Conservation (phyloP, 2,113 vertebrate genomes). For the Anoura caudifer region DNA sequence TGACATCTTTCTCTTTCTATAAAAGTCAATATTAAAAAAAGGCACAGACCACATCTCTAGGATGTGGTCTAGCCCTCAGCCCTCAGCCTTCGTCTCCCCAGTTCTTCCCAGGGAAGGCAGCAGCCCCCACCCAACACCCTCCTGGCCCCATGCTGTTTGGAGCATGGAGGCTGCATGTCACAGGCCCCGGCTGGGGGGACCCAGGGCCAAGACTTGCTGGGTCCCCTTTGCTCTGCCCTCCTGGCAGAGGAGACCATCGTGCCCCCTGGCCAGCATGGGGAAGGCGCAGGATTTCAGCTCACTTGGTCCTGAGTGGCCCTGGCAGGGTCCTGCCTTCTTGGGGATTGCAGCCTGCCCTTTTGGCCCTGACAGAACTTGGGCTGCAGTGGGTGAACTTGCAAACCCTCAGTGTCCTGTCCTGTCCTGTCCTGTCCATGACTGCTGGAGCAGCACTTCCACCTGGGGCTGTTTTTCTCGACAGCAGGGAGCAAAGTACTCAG, state of each 20-base stretch:
- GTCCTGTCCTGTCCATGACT: background rate
- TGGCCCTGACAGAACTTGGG: background rate
- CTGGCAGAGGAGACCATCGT: background rate
- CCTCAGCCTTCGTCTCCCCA: background rate
- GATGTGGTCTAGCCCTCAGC: too few species aligned
- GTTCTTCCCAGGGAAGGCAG: background rate
- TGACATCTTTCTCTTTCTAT: background rate
- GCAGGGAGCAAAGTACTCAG: background rate
- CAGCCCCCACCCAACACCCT: background rate
- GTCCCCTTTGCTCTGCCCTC: accelerated
- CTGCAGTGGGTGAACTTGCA: too few species aligned
- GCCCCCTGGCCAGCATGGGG: background rate
- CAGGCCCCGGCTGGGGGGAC: background rate
- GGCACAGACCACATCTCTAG: background rate
- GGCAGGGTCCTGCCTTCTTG: background rate
- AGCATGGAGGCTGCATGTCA: background rate
- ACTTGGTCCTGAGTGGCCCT: background rate
- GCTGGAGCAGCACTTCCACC: background rate
- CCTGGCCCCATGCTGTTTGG: too few species aligned
- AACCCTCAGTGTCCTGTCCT: background rate
- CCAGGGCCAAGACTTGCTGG: too few species aligned
- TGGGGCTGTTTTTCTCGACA: background rate
- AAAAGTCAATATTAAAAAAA: background rate
- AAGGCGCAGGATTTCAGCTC: accelerated
- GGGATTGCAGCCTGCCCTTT: background rate